Percentiles rank a stretch among this genome's conserved stretches.
These are phyloP conservation scores for Capreolus pygargus DNA, from an alignment of 2,113 vertebrate species.

Conservation along the genomic window DNA sequence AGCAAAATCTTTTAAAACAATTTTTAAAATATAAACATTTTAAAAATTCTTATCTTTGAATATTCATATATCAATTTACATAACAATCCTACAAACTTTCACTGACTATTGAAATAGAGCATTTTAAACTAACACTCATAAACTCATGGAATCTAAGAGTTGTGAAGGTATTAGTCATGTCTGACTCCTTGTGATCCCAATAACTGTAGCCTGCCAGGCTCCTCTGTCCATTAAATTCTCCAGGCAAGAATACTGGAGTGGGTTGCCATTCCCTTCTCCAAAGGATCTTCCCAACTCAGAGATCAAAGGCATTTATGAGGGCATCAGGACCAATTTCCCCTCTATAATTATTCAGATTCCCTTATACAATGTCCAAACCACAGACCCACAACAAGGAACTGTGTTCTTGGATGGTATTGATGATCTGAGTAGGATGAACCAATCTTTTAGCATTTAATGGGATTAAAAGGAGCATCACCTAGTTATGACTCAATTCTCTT, in stretches of 20 bases:
- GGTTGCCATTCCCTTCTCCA: neutral
- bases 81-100: neutral
- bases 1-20: neutral
- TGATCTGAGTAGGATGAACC: neutral
- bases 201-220: neutral
- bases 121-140: conserved; percentile 25
- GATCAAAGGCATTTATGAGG: neutral
- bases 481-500: neutral
- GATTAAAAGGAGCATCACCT: neutral
- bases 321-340: neutral
- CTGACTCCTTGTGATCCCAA: neutral
- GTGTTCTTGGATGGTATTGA: neutral
- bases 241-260: neutral
- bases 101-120: neutral
- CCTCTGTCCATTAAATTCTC: neutral
- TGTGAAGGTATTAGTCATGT: neutral
- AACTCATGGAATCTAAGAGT: neutral
- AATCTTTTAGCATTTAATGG: neutral
- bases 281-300: neutral
- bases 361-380: neutral
- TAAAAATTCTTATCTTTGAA: neutral
- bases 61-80: neutral
- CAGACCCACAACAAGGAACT: neutral
- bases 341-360: neutral
- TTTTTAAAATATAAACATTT: neutral